Conservation (phyloP, 2,113 vertebrate genomes). For the Oreochromis spilurus region DNA sequence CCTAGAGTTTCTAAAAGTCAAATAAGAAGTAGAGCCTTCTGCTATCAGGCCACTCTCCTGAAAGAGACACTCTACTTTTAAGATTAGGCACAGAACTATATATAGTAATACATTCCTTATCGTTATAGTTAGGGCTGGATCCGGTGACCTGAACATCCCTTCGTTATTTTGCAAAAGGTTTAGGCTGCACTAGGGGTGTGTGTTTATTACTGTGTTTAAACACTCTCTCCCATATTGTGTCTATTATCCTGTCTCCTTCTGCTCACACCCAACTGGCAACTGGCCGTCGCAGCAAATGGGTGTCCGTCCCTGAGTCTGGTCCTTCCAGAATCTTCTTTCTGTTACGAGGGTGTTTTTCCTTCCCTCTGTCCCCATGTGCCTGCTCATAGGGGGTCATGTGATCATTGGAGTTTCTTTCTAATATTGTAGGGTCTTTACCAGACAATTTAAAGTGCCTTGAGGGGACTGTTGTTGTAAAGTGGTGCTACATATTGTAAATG, state of each 20-base stretch:
- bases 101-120: not conserved
- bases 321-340: not conserved
- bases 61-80: not conserved
- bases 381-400: not conserved
- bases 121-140: not conserved
- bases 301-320: not conserved
- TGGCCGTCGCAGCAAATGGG: not conserved
- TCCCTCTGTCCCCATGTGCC: fast-evolving
- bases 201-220: not conserved
- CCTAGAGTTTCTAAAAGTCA: not conserved
- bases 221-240: not conserved
- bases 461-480: not conserved
- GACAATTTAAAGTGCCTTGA: not conserved
- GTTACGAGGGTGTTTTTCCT: not conserved
- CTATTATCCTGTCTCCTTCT: not conserved
- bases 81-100: not conserved
- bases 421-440: not conserved
- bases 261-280: not conserved
- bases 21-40: not conserved
- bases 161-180: not conserved
- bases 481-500: not conserved
- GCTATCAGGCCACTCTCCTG: not conserved
- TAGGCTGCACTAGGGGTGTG: not conserved
- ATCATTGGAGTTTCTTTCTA: not conserved
- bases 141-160: not conserved